Conservation (phyloP, 2,113 vertebrate genomes). For the Baryphthengus martii region DNA sequence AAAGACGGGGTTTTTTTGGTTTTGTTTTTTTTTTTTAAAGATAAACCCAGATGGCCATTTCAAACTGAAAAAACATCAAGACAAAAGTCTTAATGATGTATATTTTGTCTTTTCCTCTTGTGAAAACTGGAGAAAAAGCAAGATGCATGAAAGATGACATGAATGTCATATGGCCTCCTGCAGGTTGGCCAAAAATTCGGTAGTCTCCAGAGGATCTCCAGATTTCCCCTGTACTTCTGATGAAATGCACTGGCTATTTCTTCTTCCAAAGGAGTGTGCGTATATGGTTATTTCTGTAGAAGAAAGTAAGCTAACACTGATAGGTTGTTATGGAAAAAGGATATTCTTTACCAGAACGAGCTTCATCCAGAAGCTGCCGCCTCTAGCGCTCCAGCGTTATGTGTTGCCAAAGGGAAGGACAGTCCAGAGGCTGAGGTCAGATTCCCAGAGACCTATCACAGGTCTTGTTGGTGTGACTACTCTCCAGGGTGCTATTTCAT, state of each 20-base stretch:
- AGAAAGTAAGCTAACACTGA: not conserved
- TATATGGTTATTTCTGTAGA: not conserved
- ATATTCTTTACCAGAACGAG: not conserved
- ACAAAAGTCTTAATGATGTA: rapidly evolving
- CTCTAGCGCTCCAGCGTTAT: rapidly evolving
- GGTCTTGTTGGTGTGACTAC: not conserved
- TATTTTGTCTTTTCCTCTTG: not conserved
- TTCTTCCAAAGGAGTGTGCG: not conserved
- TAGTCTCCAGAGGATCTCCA: not conserved
- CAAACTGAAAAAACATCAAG: not conserved
- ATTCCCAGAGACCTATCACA: not conserved
- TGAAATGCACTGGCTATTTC: not conserved
- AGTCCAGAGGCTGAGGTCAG: not conserved
- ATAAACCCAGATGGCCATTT: not conserved
- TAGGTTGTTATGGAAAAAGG: not conserved
- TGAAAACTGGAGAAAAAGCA: not conserved
- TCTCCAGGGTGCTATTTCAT: not conserved
- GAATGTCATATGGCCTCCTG: not conserved
- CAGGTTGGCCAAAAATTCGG: not conserved
- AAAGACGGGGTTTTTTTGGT: not conserved
- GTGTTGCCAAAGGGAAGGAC: not conserved
- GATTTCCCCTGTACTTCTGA: not conserved
- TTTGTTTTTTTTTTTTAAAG: not conserved
- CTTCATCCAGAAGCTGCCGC: not conserved
- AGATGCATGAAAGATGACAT: rapidly evolving